Base-by-base conservation (phyloP, 2,888 invertebrate species). In the Brenthis hecate region DNA sequence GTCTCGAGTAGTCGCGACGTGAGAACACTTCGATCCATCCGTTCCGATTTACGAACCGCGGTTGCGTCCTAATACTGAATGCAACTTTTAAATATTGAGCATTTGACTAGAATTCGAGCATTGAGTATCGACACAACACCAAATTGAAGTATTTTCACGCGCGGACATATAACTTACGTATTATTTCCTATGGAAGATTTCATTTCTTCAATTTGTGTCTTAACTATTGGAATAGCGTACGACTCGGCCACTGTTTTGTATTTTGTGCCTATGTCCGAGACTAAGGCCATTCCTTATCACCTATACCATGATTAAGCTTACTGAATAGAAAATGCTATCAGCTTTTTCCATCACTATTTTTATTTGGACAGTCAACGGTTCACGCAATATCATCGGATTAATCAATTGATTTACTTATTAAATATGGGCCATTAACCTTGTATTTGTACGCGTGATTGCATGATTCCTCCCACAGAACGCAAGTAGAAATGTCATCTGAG, bases 121-220 rank as follows among this genome's bases (percentile, higher is more conserved):
- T 76, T 71, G 62, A 78, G 72, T 70, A 68, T 71, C 66, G 57
- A 79, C 78, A 70, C 72, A 65, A 68, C 68, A 56, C 61, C 43
- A 47, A 53, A 66, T 68, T 82, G 87, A 83, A 88, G 86, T 81
- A 86, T 84, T 87, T 83, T 84, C 77, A 83, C 84, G 80, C 73
- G 83, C 80, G 84, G 81, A 84, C 81, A 76, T 82, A 84, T 81
- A 87, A 85, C 89, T 89, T 89, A 91, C 85, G 84, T 88, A 88
- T 89, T 83, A 85, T 83, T 86, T 87, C 82, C 91, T 91, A 92
- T 91, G 91, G 92, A 92, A 92, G 92, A 91, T 90, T 86, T 88
- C 81, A 80, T 85, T 84, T 86, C 86, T 85, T 85, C 81, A 76
- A 76, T 85, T 86, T 87, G 87, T 87, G 86, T 85, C 88, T 89